Evolutionary conservation across 2,113 vertebrate genomes (phyloP), one percentile per base, ranked within the genome.

Genomic region (Stomatorhinus ivindoensis): DNA sequence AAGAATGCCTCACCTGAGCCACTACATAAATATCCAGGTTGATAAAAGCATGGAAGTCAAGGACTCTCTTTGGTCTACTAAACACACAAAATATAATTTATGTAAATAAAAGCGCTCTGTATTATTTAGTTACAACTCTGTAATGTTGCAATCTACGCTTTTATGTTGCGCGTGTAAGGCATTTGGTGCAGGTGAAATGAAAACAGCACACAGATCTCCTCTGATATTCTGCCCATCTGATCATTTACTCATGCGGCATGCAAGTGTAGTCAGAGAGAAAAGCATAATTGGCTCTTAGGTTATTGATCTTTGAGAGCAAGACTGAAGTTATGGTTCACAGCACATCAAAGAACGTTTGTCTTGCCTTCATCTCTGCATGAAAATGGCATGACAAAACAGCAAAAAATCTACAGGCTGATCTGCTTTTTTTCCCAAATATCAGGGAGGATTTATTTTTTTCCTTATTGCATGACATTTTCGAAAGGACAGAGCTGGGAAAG

Each of bases 231-330:
- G 7, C 48, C 86, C 35, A 39, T 61, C 55, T 87, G 88, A 89
- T 58, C 88, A 61, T 84, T 84, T 31, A 55, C 31, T 46, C 31
- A n/a, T 24, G 39, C 44, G 8, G 19, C 6, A 42, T 89, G 88
- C 87, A 76, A 76, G 87, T 31, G 65, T 21, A 83, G 35, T 84
- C 47, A 55, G 31, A 42, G 50, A 82, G 19, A 42, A 83, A 85
- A n/a, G 80, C 88, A 31, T 84, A 85, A 89, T 89, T 84, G 88
- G 24, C 51, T 44, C 51, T 87, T 44, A 65, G 61, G 51, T n/a
- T 83, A 89, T 89, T 89, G 88, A 85, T 89, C 80, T 84, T 51
- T 51, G 42, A 13, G 76, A 89, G 88, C 61, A 89, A 84, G 80
- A 44, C 51, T 61, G 15, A 21, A 21, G 50, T 82, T 82, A 53